phyloP scores from a whole-genome alignment of 2,113 vertebrate genomes.

The Tragelaphus scriptus region DNA sequence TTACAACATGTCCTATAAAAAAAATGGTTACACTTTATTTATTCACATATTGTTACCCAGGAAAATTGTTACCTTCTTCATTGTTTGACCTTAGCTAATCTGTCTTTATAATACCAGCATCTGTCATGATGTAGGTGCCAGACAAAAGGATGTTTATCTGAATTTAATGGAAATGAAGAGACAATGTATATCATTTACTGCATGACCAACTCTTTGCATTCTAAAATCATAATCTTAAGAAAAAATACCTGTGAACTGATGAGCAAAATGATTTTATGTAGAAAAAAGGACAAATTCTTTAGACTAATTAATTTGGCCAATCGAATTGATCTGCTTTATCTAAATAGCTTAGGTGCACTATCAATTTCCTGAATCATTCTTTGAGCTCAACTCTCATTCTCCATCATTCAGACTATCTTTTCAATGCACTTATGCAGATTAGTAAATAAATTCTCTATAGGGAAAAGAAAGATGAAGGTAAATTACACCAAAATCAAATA shows the following conservation, averaged over 20 bases:
- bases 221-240: background rate
- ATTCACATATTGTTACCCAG: background rate
- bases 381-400: background rate
- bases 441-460: background rate
- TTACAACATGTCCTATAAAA: background rate
- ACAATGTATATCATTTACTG: background rate
- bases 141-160: background rate
- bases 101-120: background rate
- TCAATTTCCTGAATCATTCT: background rate
- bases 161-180: background rate
- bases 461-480: background rate
- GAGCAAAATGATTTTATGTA: background rate
- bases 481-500: background rate
- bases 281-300: background rate
- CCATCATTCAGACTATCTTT: background rate
- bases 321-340: background rate
- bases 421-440: background rate
- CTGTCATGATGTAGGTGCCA: background rate
- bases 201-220: background rate
- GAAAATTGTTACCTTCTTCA: background rate
- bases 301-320: background rate
- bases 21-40: background rate
- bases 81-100: background rate
- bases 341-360: background rate
- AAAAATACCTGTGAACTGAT: background rate